phyloP scores from a whole-genome alignment of 64 coral and sea anemone genomes.

The Porites australiensis region DNA sequence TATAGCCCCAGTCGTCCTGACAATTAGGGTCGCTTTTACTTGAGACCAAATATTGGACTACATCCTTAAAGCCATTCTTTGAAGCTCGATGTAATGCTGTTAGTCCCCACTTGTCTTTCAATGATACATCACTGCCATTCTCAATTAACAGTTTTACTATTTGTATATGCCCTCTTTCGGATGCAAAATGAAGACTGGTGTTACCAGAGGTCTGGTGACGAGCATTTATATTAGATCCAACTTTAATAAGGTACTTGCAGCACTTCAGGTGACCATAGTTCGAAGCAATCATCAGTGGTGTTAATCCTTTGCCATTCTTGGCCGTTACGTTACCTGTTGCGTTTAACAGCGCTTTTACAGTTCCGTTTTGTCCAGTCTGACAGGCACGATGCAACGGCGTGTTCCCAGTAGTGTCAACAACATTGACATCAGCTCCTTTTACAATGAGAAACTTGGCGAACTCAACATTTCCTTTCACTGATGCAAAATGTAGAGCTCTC shows the following conservation, averaged over 20 bases:
- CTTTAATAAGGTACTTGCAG: slow-evolving; percentile 49
- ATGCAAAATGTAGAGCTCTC: slow-evolving; percentile 85
- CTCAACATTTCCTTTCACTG: slow-evolving; percentile 45
- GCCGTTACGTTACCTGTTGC: slow-evolving; percentile 38
- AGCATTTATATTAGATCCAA: slow-evolving; percentile 41
- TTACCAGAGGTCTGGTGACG: slow-evolving; percentile 38
- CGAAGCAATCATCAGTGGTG: slow-evolving; percentile 74
- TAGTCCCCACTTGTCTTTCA: slow-evolving; percentile 71
- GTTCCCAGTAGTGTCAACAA: slow-evolving; percentile 65
- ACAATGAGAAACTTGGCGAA: slow-evolving; percentile 57
- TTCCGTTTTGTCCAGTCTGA: slow-evolving; percentile 50
- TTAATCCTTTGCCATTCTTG: slow-evolving; percentile 61
- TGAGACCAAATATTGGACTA: slow-evolving; percentile 45
- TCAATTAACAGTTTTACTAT: slow-evolving; percentile 56
- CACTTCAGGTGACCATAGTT: slow-evolving; percentile 53
- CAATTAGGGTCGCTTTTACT: slow-evolving; percentile 51
- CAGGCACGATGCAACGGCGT: slow-evolving; percentile 74
- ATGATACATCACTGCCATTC: slow-evolving; percentile 51
- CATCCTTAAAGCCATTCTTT: slow-evolving; percentile 77
- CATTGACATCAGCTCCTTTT: slow-evolving; percentile 61
- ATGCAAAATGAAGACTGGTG: slow-evolving; percentile 78
- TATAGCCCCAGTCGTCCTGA: slow-evolving; percentile 75
- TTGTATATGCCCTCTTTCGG: slow-evolving; percentile 66
- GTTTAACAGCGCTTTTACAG: slow-evolving; percentile 40
- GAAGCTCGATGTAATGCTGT: slow-evolving; percentile 81